These are phyloP conservation scores for Ryuthela nishihirai DNA, from an alignment of 2,888 invertebrate genomes.

Conservation along the genomic window DNA sequence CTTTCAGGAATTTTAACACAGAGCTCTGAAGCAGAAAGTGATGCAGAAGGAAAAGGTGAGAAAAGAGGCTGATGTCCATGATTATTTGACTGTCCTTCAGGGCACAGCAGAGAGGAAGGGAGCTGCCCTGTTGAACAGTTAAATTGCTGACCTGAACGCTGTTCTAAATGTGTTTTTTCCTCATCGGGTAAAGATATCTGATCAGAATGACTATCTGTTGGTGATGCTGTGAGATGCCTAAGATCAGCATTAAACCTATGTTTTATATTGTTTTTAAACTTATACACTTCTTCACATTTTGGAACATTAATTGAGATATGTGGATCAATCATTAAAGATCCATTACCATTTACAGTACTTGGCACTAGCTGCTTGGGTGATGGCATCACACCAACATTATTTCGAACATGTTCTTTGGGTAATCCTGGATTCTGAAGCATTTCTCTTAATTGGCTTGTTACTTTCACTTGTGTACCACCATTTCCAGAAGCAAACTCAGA, in stretches of 20 bases:
- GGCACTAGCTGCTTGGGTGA: too few species aligned
- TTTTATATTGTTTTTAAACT: constrained; percentile 92
- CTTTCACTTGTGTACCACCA: constrained; percentile 11
- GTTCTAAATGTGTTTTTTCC: not conserved
- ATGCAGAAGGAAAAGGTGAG: constrained; percentile 13
- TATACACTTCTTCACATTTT: constrained; percentile 58
- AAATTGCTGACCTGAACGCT: not conserved
- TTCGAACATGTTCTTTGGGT: constrained; percentile 5
- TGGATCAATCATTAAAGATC: too few species aligned
- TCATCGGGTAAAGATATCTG: constrained; percentile 21
- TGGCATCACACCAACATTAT: not conserved
- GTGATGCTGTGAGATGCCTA: constrained; percentile 24
- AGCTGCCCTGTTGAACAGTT: not conserved
- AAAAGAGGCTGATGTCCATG: too few species aligned
- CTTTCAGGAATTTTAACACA: constrained; percentile 30
- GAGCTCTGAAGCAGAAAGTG: constrained; percentile 10
- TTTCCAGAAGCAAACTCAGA: not conserved
- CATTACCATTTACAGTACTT: too few species aligned
- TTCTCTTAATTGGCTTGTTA: constrained; percentile 40
- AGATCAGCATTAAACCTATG: constrained; percentile 65
- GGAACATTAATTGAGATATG: too few species aligned
- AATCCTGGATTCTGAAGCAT: constrained; percentile 41
- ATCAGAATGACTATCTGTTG: constrained; percentile 21
- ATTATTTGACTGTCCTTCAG: too few species aligned
- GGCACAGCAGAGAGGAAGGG: too few species aligned